Base-by-base conservation (phyloP, 2,797 vertebrate genomes). In the Sternotherus odoratus region DNA sequence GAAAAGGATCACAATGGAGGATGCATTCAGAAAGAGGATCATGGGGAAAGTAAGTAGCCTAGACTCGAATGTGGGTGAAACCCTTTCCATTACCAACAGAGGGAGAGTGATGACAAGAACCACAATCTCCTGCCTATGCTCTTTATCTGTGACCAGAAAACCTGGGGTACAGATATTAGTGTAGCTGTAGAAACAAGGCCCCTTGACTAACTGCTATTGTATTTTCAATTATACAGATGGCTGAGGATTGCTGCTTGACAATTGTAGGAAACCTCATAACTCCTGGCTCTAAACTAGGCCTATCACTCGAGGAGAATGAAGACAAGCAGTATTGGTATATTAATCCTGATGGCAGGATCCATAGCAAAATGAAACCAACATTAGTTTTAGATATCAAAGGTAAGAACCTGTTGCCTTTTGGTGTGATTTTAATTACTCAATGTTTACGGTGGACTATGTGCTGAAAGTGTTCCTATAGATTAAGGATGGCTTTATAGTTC, bases 301-400 rank as follows among this genome's bases (percentile, higher is more conserved):
- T 99, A 46, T 98, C 99, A 3, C 98, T 99, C 0, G 98, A 99
- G 80, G 97, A 95, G 79, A 98, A 98, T 21, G 98, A 98, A 21
- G 98, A 98, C 56, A 98, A 98, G 89, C 98, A 99, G 84, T 98
- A 98, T 95, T 99, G 99, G 99, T 98, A 96, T 95, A 97, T 99
- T 97, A 98, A 98, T 48, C 98, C 98, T 0, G 98, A 99, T 0
- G 99, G 99, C 91, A 97, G 98, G 89, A 98, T 99, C 94, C 98
- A 97, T 80, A 99, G 97, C 97, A 98, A 98, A 95, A 87, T 99
- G 92, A 98, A 99, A 92, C 98, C 99, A 23, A 97, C 99, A 28
- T 98, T 99, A 95, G 99, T 99, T 94, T 97, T 99, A 96, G 99
- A 99, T 96, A 98, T 99, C 96, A 99, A 99, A 99, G 99, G 99